Conservation (phyloP, 2,113 vertebrate species). For the Tupaia chinensis region DNA sequence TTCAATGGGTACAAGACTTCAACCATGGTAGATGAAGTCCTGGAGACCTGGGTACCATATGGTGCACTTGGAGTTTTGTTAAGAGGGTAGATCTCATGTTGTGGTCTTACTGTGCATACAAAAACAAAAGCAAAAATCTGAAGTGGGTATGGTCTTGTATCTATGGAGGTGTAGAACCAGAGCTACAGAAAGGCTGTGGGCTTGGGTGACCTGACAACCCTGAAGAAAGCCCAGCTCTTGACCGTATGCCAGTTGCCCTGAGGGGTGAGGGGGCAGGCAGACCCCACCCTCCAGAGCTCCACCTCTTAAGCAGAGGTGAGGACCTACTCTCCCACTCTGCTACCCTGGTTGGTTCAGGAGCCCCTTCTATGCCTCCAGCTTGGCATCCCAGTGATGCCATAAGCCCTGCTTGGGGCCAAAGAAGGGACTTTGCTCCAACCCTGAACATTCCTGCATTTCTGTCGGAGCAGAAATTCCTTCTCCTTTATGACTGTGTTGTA, state of each 20-base stretch:
- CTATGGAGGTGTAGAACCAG: rapidly evolving
- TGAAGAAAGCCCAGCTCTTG: not conserved
- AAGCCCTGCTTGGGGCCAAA: not conserved
- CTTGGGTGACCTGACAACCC: not conserved
- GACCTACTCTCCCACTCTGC: not conserved
- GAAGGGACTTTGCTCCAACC: not conserved
- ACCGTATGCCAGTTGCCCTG: not conserved
- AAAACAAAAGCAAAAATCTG: not conserved
- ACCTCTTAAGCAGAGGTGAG: not conserved
- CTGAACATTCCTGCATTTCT: not conserved
- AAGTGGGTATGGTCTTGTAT: not conserved
- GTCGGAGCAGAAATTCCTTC: not conserved
- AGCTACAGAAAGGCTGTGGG: not conserved
- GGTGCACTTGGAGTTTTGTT: no score
- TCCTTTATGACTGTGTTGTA: not conserved
- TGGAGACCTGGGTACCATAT: not conserved
- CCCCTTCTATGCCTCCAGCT: not conserved
- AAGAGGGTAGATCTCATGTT: not conserved
- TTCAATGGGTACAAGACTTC: not conserved
- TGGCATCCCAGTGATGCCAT: not conserved
- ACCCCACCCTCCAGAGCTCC: not conserved
- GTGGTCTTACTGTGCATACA: not conserved
- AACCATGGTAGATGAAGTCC: not conserved
- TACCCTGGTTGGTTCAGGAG: not conserved
- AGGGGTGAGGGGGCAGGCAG: no score